Evolutionary conservation across 1,140 invertebrate genomes (phyloP).

Genomic region (Plectrocnemia conspersa): DNA sequence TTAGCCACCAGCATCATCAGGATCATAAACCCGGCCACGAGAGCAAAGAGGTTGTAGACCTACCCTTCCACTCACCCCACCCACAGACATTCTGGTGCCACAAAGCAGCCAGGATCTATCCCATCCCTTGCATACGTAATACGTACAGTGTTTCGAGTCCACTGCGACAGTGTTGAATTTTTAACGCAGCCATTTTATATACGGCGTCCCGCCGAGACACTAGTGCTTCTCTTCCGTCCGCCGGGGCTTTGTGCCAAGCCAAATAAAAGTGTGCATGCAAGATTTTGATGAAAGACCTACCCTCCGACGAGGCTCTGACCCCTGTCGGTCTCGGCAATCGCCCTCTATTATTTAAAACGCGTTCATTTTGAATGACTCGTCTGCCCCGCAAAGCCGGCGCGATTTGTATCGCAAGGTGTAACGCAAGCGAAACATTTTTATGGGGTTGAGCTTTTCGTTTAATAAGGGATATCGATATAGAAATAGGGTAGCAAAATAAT

Average conservation of each 20-base stretch:
- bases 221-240: not conserved
- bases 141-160: slow-evolving; percentile 12
- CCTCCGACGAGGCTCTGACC: no score
- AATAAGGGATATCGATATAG: no score
- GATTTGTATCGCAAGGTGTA: not conserved
- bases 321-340: no score
- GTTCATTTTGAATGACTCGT: not conserved
- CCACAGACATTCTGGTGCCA: not conserved
- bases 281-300: slow-evolving; percentile 21
- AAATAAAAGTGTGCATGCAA: slow-evolving; percentile 22
- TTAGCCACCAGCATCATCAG: no score
- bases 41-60: no score
- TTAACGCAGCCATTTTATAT: slow-evolving; percentile 32
- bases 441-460: not conserved
- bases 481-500: no score
- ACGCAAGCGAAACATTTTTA: not conserved
- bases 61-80: no score
- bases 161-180: slow-evolving; percentile 35
- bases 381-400: not conserved
- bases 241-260: not conserved
- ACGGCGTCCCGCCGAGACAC: not conserved
- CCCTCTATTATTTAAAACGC: slow-evolving; percentile 9
- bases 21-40: no score
- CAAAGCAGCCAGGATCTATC: slow-evolving; percentile 8
- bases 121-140: slow-evolving; percentile 28